A percentile compares a stretch with the other conserved stretches of the same genome.
phyloP scores from a whole-genome alignment of 2,113 vertebrate species.

The Eudyptes chrysolophus region DNA sequence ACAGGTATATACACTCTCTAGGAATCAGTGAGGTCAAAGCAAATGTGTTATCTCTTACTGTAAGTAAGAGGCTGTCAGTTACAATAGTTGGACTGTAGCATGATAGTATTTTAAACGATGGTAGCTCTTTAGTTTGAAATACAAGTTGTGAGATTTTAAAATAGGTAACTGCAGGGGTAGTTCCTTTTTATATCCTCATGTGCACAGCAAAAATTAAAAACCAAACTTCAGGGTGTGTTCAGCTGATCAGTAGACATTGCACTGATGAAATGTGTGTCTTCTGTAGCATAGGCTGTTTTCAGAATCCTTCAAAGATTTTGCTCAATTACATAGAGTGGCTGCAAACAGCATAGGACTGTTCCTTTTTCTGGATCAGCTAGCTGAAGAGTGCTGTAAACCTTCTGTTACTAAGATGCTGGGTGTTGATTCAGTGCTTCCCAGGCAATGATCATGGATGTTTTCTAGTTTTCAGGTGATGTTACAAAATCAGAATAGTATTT shows the following conservation, averaged over 20 bases:
- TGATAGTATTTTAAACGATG: not conserved
- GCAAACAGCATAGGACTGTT: not conserved
- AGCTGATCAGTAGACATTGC: not conserved
- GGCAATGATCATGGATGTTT: not conserved
- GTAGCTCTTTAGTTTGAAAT: not conserved
- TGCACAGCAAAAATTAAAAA: not conserved
- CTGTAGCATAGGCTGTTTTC: not conserved
- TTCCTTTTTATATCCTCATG: not conserved
- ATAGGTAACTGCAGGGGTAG: not conserved
- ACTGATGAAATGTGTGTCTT: not conserved
- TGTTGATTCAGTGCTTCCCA: not conserved
- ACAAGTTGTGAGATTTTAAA: not conserved
- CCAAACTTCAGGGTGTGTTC: not conserved
- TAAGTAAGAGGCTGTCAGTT: not conserved
- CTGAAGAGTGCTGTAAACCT: not conserved
- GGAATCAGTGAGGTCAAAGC: not conserved
- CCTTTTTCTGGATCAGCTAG: not conserved
- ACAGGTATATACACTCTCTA: rapidly evolving
- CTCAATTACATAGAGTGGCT: not conserved
- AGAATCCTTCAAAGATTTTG: not conserved
- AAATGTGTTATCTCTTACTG: not conserved
- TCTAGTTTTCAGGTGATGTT: not conserved
- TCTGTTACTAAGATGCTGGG: not conserved
- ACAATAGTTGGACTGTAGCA: not conserved
- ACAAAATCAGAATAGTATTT: not conserved